These are phyloP conservation scores for Drosophila engyochracea DNA, from an alignment of 2,888 invertebrate genomes.

Conservation along the genomic window DNA sequence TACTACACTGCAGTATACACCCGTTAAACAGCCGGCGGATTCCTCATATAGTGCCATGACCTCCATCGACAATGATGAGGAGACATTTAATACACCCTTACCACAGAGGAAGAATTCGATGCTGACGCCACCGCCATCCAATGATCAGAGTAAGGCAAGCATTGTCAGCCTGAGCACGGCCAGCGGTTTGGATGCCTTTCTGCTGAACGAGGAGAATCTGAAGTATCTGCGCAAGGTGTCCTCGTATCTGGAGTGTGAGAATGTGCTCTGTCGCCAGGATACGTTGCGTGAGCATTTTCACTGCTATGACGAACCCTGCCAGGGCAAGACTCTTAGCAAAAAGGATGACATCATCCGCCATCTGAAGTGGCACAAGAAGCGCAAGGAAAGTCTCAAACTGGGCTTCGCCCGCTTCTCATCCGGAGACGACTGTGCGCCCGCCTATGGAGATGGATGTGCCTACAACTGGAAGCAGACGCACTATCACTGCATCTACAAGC, in stretches of 20 bases:
- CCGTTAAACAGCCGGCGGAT: slow-evolving; percentile 77
- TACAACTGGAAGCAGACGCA: slow-evolving; percentile 89
- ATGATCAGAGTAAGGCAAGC: slow-evolving; percentile 71
- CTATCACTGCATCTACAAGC: slow-evolving; percentile 98
- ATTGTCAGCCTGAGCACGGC: slow-evolving; percentile 60
- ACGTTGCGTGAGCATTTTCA: slow-evolving; percentile 95
- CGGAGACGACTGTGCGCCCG: slow-evolving; percentile 96
- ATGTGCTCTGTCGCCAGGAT: slow-evolving; percentile 83
- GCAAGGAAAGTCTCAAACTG: slow-evolving; percentile 97
- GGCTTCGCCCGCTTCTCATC: slow-evolving; percentile 95
- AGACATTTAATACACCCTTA: slow-evolving; percentile 67
- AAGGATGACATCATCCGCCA: slow-evolving; percentile 99
- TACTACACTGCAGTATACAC: slow-evolving; percentile 71
- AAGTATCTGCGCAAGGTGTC: slow-evolving; percentile 84
- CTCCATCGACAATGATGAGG: slow-evolving; percentile 43
- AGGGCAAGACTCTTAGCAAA: slow-evolving; percentile 95
- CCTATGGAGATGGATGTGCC: slow-evolving; percentile 92
- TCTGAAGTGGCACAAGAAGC: slow-evolving; percentile 99
- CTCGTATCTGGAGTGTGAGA: slow-evolving; percentile 85
- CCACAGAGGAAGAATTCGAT: slow-evolving; percentile 67
- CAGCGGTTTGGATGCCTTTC: slow-evolving; percentile 75
- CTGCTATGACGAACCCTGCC: slow-evolving; percentile 89
- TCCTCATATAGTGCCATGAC: slow-evolving; percentile 61
- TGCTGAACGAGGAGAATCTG: slow-evolving; percentile 82
- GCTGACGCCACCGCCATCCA: slow-evolving; percentile 79